Conservation (phyloP, 2,797 vertebrate species). For the Neosilurus hyrtlii region DNA sequence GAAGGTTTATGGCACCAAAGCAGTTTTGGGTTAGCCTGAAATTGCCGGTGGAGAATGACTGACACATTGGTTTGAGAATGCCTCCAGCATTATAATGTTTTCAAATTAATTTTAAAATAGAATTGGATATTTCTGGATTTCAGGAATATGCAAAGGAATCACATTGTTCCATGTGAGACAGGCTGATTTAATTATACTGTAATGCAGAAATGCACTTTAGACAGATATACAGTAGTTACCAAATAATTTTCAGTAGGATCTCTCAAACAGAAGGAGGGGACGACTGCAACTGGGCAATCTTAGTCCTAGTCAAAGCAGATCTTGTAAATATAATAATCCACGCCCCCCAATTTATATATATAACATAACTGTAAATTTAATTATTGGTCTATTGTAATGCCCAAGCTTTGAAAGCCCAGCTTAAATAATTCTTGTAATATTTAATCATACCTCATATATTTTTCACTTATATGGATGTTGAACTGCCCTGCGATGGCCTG, state of each 20-base stretch:
- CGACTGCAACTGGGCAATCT: constrained; percentile 5
- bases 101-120: not conserved
- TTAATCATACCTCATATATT: no score
- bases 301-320: not conserved
- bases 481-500: no score
- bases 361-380: no score
- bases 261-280: not conserved
- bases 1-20: constrained; percentile 29
- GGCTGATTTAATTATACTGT: not conserved
- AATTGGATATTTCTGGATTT: not conserved
- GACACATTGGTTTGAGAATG: constrained; percentile 6
- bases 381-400: no score
- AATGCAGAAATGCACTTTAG: constrained; percentile 1
- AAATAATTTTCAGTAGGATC: not conserved
- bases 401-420: no score
- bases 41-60: constrained; percentile 3
- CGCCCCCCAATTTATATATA: no score
- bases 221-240: not conserved
- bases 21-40: constrained; percentile 2
- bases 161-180: not conserved
- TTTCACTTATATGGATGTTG: no score
- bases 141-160: not conserved
- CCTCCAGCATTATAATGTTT: not conserved
- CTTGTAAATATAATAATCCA: not conserved
- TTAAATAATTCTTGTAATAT: no score